phyloP scores from a whole-genome alignment of 30 jellyfish, hydroid and myxozoan genomes.

The Cassiopea xamachana region DNA sequence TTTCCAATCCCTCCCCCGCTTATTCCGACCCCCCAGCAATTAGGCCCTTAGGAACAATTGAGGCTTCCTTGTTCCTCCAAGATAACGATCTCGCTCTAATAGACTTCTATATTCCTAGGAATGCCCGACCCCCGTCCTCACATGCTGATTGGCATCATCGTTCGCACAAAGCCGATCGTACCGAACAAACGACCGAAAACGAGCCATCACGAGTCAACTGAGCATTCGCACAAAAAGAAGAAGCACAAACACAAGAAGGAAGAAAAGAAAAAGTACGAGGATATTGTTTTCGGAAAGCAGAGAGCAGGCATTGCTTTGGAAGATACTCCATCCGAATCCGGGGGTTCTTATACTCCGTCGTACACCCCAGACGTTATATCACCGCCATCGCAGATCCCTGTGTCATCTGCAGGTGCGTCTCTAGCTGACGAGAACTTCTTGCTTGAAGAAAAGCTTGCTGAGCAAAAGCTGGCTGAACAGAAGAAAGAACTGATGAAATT shows the following conservation, averaged over 20 bases:
- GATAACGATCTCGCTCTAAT: too few relatives aligned
- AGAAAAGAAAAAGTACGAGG: constrained; percentile 53
- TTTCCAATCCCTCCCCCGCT: too few relatives aligned
- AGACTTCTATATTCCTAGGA: constrained; percentile 36
- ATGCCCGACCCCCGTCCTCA: constrained; percentile 98
- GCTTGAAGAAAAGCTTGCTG: constrained; percentile 60
- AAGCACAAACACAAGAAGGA: constrained; percentile 40
- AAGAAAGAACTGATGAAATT: constrained; percentile 64
- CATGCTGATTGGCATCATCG: constrained; percentile 91
- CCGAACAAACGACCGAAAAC: constrained; percentile 53
- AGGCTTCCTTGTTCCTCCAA: too few relatives aligned
- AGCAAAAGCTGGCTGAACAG: constrained; percentile 76
- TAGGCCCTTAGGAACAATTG: too few relatives aligned
- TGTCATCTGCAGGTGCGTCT: constrained; percentile 14
- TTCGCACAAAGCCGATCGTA: constrained; percentile 54
- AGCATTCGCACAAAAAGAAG: constrained; percentile 46
- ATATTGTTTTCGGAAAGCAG: constrained; percentile 62
- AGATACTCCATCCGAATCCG: constrained; percentile 49
- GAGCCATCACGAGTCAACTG: constrained; percentile 54
- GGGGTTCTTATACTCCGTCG: constrained; percentile 44
- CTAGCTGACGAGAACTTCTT: constrained; percentile 39
- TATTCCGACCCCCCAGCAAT: too few relatives aligned
- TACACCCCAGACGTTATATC: constrained; percentile 59
- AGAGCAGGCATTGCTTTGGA: constrained; percentile 9
- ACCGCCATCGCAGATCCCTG: constrained; percentile 37